Evolutionary conservation across 2,797 vertebrate species (phyloP), one percentile per base, ranked within the genome.

Genomic region (Esox masquinongy): DNA sequence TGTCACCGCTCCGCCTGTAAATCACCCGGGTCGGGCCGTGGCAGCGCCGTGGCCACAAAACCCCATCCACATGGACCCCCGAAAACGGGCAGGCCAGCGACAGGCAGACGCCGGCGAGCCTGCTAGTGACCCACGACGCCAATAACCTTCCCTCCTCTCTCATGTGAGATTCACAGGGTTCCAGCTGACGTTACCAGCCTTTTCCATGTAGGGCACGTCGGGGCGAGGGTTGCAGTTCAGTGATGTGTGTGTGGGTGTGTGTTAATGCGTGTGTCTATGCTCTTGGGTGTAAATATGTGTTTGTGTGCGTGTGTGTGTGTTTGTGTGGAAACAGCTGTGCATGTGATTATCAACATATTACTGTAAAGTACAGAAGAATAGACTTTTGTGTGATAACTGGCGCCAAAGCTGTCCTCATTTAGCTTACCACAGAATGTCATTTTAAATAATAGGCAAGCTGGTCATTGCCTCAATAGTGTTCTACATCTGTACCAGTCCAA

Each of bases 1-100:
- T 91, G 92, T 94, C 92, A 92, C 92, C 90, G 87, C 88, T 83
- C 89, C 79, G 90, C 87, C 92, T 91, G 91, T 92, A 93, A 93
- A 92, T 91, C 87, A 92, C 86, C 80, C 87, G 83, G 84, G 88
- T 88, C 84, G 84, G 89, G 90, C 88, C 90, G 78, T 86, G 87
- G 88, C 90, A 87, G 87, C 91, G 85, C 92, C 86, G 79, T 87
- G 89, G 90, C 89, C 90, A 84, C 90, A 92, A 90, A 91, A 88
- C 72, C 88, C 71, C 88, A 88, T 88, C 88, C 80, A 47, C 86
- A 77, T 56, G 80, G 90, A 90, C 88, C 91, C 90, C 88, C 89
- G 84, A 9, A 85, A 88, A 84, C 80, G 36, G 79, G 77, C 86
- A 24, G 82, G 86, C 89, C 90, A 85, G 90, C 88, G 89, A 92